These are phyloP conservation scores for Paralichthys olivaceus DNA, from an alignment of 2,113 vertebrate species.

Conservation along the genomic window DNA sequence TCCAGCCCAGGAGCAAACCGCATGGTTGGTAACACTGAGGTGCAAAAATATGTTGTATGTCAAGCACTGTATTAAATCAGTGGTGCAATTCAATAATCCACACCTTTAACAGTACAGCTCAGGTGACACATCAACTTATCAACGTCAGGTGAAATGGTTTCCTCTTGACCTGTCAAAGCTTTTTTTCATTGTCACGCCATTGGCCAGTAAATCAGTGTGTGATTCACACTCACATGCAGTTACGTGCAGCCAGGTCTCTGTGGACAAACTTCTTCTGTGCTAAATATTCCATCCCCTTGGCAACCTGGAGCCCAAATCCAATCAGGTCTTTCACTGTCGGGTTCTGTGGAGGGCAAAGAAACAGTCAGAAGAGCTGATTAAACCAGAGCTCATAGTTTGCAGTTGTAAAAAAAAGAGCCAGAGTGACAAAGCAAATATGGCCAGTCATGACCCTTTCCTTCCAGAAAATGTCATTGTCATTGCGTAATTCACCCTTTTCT, in stretches of 20 bases:
- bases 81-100: neutral
- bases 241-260: constrained; percentile 94
- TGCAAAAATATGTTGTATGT: neutral
- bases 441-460: neutral
- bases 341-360: constrained; percentile 79
- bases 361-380: neutral
- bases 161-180: neutral
- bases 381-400: neutral
- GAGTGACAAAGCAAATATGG: neutral
- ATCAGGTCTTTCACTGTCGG: constrained; percentile 96
- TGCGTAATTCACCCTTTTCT: constrained; percentile 84
- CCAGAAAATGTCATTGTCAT: constrained; percentile 1
- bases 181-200: neutral
- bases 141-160: neutral
- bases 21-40: neutral
- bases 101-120: neutral
- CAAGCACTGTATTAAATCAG: neutral
- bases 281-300: constrained; percentile 95
- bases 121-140: neutral
- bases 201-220: neutral
- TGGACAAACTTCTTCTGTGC: constrained; percentile 95
- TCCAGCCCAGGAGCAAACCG: neutral
- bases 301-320: constrained; percentile 95
- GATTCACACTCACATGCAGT: constrained; percentile 93
- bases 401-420: neutral